A percentile compares a stretch with the other conserved stretches of the same genome.
Conservation (phyloP, 2,113 vertebrate species). For the Phaethornis superciliosus region DNA sequence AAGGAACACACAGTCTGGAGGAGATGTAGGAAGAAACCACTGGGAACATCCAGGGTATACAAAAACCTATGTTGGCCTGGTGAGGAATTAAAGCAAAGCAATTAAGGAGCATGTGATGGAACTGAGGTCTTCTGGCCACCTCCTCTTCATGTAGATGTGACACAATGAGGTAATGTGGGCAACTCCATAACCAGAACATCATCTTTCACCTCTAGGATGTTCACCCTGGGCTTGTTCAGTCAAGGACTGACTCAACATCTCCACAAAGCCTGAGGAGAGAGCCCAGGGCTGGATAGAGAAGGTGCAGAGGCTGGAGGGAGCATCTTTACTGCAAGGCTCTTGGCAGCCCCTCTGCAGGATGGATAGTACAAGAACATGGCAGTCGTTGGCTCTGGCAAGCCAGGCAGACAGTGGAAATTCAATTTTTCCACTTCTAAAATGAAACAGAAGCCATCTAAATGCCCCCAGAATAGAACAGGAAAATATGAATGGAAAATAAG, state of each 20-base stretch:
- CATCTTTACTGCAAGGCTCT: neutral
- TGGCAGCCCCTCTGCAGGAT: neutral
- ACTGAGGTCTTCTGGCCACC: accelerated
- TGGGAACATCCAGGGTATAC: neutral
- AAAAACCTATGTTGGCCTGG: neutral
- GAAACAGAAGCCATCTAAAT: neutral
- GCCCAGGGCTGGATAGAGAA: neutral
- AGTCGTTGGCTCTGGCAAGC: neutral
- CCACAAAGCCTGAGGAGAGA: neutral
- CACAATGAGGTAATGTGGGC: neutral
- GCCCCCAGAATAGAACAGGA: neutral
- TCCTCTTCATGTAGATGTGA: neutral
- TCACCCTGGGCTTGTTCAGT: neutral
- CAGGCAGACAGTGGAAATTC: neutral
- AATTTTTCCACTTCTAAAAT: neutral
- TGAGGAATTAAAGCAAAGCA: neutral
- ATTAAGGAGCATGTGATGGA: neutral
- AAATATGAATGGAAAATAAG: neutral
- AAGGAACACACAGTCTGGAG: neutral
- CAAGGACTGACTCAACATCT: accelerated
- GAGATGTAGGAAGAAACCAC: neutral
- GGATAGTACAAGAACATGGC: neutral
- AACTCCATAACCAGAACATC: neutral
- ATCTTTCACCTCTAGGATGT: neutral
- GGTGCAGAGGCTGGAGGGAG: neutral